Evolutionary conservation across 2,888 invertebrate genomes (phyloP), one percentile per base, ranked within the genome.

Genomic region (Elysia crispata): DNA sequence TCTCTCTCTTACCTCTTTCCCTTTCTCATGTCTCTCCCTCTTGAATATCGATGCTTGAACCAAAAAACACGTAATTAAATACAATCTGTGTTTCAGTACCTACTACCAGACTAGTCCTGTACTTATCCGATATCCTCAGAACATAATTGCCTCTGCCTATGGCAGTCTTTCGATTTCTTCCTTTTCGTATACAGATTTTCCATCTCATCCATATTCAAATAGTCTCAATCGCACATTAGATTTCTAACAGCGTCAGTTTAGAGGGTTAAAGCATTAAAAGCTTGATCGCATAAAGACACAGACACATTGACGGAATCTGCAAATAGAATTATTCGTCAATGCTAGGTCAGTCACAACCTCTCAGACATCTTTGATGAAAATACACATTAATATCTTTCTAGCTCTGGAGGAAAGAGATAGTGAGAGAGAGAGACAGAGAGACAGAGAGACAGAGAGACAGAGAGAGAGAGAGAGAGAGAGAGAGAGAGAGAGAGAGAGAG

Each of bases 381-480:
- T 11, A 3, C 41, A 41, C 41, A 41, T 41, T 0, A 30, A n/a
- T 67, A 11, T 15, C 0, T 67, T 67, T 31, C 1, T 1, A 1
- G 15, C 31, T n/a, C 15, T n/a, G 69, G 41, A 20, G 1, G 18
- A 31, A 41, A 31, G 30, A 31, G 33, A 31, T 6, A 31, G 20
- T 20, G 33, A 31, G 69, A 31, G 33, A 49, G 50, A 23, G 50
- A 50, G 50, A 72, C 49, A 50, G 50, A 72, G 72, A 49, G 11
- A 72, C 50, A 72, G 50, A 72, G 49, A 72, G 54, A 72, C n/a
- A 72, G 72, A 72, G 41, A 72, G 72, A 72, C 50, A 49, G 72
- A n/a, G 50, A 49, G 50, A 72, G 72, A 50, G 50, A 49, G 50
- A 50, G 23, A 50, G n/a, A 49, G 28, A 23, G 20, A 15, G 49